phyloP scores from a whole-genome alignment of 1,140 invertebrate genomes.

The Uloborus diversus region DNA sequence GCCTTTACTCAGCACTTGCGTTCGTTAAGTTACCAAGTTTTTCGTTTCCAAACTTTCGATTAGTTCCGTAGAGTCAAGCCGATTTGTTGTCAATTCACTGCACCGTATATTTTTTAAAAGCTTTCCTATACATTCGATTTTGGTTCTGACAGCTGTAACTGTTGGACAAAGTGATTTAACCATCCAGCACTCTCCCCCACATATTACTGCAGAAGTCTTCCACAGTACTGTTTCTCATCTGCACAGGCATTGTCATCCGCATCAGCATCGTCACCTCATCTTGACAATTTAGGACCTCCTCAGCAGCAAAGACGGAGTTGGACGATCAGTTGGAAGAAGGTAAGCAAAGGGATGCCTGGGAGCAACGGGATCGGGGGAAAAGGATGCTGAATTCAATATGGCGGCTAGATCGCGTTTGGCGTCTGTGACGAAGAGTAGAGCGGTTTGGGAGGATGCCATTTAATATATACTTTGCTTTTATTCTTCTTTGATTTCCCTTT shows the following conservation, averaged over 20 bases:
- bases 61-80: background rate
- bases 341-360: background rate
- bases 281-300: background rate
- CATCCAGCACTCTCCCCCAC: background rate
- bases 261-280: conserved; percentile 3
- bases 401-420: background rate
- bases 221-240: conserved; percentile 8
- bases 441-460: conserved; percentile 31
- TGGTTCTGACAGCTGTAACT: background rate
- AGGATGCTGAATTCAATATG: conserved; percentile 38
- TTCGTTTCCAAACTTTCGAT: conserved; percentile 8
- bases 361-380: background rate
- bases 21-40: conserved; percentile 13
- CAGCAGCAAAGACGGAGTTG: conserved; percentile 40
- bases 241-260: background rate
- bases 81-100: background rate
- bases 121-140: background rate
- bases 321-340: conserved; percentile 46
- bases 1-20: conserved; percentile 10
- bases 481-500: too few species aligned
- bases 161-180: background rate
- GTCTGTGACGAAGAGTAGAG: too few species aligned
- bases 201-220: too few species aligned
- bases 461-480: too few species aligned
- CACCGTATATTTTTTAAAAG: background rate